Percentiles rank a stretch among this genome's conserved stretches.
phyloP scores from a whole-genome alignment of 2,888 invertebrate species.

The Eupsilia transversa region DNA sequence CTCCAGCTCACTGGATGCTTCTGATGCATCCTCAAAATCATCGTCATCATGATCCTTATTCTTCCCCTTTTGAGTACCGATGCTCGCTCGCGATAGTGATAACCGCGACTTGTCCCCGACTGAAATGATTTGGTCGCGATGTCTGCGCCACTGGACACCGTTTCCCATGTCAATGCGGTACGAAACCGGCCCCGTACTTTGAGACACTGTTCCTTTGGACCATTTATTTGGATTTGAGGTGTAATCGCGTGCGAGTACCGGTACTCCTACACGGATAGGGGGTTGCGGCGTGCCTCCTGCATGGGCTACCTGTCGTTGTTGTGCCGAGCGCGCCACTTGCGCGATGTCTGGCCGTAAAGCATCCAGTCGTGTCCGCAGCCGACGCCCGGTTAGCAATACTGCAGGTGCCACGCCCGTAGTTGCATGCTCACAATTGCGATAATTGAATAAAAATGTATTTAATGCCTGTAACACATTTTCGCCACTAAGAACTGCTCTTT shows the following conservation, averaged over 20 bases:
- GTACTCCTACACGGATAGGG: not conserved
- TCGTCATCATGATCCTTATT: not conserved
- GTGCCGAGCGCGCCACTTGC: no score
- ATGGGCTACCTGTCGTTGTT: not conserved
- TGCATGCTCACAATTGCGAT: no score
- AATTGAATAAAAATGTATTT: not conserved
- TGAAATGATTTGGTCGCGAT: not conserved
- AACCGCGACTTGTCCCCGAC: not conserved
- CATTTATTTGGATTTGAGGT: not conserved
- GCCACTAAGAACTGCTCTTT: not conserved
- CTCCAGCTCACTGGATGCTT: not conserved
- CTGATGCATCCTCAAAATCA: not conserved
- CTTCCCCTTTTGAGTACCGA: not conserved
- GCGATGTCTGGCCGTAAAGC: no score
- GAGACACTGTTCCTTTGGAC: not conserved
- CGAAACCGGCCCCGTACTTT: constrained; percentile 2
- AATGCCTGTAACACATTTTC: not conserved
- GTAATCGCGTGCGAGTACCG: no score
- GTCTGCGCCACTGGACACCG: not conserved
- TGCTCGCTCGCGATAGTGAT: not conserved
- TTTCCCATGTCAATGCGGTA: constrained; percentile 11
- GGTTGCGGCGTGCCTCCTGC: not conserved
- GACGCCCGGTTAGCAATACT: no score
- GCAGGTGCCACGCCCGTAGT: not conserved
- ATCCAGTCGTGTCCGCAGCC: no score